phyloP scores from a whole-genome alignment of 2,113 vertebrate genomes.

The Calonectris borealis region DNA sequence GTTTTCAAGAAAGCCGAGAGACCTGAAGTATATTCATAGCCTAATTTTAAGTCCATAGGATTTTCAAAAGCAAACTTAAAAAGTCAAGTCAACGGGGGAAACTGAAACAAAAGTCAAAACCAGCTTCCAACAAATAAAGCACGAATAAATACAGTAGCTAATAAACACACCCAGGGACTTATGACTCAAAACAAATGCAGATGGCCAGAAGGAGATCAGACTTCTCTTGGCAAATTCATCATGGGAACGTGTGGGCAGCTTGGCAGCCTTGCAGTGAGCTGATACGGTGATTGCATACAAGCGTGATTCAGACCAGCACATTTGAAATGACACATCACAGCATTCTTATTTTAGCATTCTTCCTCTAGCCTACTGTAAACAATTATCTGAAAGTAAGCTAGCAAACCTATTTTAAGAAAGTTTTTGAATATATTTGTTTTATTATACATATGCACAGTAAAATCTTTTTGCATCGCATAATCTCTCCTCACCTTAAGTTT shows the following conservation, averaged over 20 bases:
- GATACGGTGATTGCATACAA: neutral
- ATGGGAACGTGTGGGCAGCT: slow-evolving; percentile 48
- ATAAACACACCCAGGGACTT: slow-evolving; percentile 21
- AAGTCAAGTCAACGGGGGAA: neutral
- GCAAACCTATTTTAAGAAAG: neutral
- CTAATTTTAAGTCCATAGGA: neutral
- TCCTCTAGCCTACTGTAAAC: neutral
- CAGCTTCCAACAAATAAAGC: neutral
- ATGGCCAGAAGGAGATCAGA: slow-evolving; percentile 9
- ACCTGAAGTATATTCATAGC: neutral
- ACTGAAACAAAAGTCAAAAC: neutral
- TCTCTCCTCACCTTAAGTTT: neutral
- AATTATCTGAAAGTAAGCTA: neutral
- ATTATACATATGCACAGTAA: neutral
- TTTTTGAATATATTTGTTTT: neutral
- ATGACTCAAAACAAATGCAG: slow-evolving; percentile 41
- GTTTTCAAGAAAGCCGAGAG: neutral
- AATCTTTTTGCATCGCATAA: neutral
- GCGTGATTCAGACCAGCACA: neutral
- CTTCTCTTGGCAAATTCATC: slow-evolving; percentile 37
- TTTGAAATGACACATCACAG: neutral
- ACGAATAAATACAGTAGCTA: slow-evolving; percentile 24
- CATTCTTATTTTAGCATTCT: neutral
- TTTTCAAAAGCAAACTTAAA: neutral
- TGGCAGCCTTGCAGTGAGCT: neutral